Base-by-base conservation (phyloP, 1,140 invertebrate species). In the Bombus vancouverensis region DNA sequence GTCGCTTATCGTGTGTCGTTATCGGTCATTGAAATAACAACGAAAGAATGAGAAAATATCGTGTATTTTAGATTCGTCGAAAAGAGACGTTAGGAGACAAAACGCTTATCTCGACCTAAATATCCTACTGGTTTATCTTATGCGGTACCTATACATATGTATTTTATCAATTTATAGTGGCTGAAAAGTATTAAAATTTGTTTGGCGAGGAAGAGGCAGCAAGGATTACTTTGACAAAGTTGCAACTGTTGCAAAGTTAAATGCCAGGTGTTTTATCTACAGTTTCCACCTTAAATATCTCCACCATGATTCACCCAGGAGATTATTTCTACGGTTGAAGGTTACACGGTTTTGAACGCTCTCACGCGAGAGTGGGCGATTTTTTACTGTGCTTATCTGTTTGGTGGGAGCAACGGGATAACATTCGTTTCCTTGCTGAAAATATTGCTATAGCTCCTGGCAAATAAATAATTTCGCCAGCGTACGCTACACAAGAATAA, bases 331-430 rank as follows among this genome's bases (percentile, higher is more conserved):
- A 62, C 57, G 37, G 15, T 22, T 39, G 75, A 77, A 77, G 75
- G 47, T 77, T 77, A 39, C 57, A 53, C 37, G 28, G 76, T 78
- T 78, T 78, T 65, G n/a, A 42, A 78, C 59, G 39, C 18, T 66
- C 39, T 28, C 10, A 15, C 34, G 28, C n/a, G 39, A 78, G 59
- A 78, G 76, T 66, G 76, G 59, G 57, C 76, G 59, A 78, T 78
- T 78, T 78, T 78, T 78, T 78, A 66, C n/a, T 28, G n/a, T 15
- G 76, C 59, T 78, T 65, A 78, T 78, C 76, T 66, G 10, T 65
- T 62, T 28, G n/a, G 59, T 66, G 39, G 37, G 18, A 65, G 39
- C n/a, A 65, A 18, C 25, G 59, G n/a, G 39, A 44, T 44, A 65
- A 44, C n/a, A 25, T 66, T 32, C 59, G 42, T 78, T 78, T 78